These are phyloP conservation scores for Micropoecilia bifurca DNA, from an alignment of 2,797 vertebrate genomes.

Conservation along the genomic window DNA sequence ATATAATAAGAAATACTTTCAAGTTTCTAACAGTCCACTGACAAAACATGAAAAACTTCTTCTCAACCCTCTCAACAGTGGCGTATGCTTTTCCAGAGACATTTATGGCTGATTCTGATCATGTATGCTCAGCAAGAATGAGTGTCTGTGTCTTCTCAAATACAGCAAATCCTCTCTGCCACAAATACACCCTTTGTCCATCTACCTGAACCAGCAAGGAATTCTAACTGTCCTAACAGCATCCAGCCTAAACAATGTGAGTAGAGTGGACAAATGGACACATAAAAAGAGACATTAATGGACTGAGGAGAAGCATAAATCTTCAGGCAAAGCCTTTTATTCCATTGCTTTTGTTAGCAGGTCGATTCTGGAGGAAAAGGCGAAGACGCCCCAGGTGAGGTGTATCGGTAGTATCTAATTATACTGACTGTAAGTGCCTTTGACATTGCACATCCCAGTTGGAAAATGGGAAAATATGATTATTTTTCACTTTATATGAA, in stretches of 20 bases:
- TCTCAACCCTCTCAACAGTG: background rate
- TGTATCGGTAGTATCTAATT: slow-evolving; percentile 66
- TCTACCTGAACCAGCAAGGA: slow-evolving; percentile 44
- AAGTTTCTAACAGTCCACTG: background rate
- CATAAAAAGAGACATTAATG: slow-evolving; percentile 77
- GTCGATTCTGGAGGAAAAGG: slow-evolving; percentile 34
- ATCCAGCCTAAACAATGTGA: slow-evolving; percentile 57
- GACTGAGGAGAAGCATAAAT: slow-evolving; percentile 69
- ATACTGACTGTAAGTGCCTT: slow-evolving; percentile 59
- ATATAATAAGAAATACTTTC: background rate
- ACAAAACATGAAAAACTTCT: background rate
- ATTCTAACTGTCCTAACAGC: slow-evolving; percentile 46
- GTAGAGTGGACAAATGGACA: slow-evolving; percentile 72
- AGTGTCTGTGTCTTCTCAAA: background rate
- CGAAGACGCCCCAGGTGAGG: slow-evolving; percentile 56
- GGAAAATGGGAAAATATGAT: slow-evolving; percentile 49
- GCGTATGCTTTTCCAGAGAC: background rate
- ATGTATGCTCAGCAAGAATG: background rate
- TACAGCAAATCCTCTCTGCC: background rate
- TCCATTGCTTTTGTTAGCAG: slow-evolving; percentile 43
- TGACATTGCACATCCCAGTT: slow-evolving; percentile 56
- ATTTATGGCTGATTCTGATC: background rate
- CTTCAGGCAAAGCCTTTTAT: slow-evolving; percentile 36
- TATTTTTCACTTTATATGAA: slow-evolving; percentile 58
- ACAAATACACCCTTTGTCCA: slow-evolving; percentile 2